Percentiles rank a stretch among this genome's conserved stretches.
Conservation (phyloP, 2,888 invertebrate genomes). For the Cephus nigrinus region DNA sequence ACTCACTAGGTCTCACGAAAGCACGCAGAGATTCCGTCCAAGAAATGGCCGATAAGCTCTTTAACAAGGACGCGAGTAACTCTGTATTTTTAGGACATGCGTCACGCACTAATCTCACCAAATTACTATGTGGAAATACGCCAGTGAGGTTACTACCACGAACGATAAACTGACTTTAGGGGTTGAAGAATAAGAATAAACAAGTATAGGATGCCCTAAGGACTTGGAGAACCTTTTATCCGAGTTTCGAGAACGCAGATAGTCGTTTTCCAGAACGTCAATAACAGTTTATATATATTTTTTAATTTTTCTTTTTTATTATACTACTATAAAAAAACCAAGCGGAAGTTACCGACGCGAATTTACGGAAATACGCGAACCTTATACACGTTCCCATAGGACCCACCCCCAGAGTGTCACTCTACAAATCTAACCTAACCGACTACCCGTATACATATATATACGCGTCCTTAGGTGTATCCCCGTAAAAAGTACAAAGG, state of each 20-base stretch:
- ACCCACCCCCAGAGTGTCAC: neutral
- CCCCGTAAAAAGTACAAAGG: neutral
- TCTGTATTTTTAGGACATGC: neutral
- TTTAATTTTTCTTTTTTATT: neutral
- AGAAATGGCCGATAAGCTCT: neutral
- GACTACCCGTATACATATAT: too few relatives aligned
- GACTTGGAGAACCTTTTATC: neutral
- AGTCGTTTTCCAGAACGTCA: neutral
- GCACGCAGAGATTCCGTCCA: neutral
- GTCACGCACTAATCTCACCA: neutral
- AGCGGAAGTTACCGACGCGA: neutral
- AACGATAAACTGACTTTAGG: neutral
- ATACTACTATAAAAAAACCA: neutral
- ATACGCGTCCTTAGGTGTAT: too few relatives aligned
- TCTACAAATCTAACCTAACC: neutral
- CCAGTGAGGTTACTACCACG: neutral
- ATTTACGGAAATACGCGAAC: neutral
- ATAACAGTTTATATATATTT: neutral
- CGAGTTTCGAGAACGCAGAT: neutral
- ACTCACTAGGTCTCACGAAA: neutral
- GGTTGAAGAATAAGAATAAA: neutral
- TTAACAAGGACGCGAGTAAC: neutral
- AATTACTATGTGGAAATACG: neutral
- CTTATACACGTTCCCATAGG: neutral
- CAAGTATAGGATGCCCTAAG: neutral